These are phyloP conservation scores for Unio delphinus DNA, from an alignment of 2,888 invertebrate species.

Conservation along the genomic window DNA sequence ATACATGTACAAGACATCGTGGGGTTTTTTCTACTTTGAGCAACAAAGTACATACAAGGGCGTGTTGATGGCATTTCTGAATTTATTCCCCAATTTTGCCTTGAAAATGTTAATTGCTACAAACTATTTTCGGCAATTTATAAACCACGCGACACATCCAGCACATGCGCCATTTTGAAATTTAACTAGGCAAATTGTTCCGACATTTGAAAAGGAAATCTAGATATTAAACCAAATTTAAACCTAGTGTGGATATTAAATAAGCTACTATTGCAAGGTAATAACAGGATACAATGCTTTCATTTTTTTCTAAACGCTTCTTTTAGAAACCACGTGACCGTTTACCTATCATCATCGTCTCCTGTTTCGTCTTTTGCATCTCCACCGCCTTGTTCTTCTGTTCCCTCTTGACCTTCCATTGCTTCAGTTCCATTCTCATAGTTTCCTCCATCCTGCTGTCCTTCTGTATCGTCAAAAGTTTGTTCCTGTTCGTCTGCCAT, in stretches of 20 bases:
- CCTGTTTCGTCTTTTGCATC: constrained; percentile 18
- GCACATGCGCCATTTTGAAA: no score
- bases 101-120: no score
- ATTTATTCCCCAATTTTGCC: no score
- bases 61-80: no score
- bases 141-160: no score
- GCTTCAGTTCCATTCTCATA: constrained; percentile 13
- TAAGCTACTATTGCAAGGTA: background rate
- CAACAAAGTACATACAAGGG: no score
- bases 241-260: background rate
- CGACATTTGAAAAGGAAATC: no score
- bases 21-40: no score
- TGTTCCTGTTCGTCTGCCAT: constrained; percentile 3
- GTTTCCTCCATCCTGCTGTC: background rate
- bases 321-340: background rate
- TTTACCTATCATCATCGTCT: constrained; percentile 39
- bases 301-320: background rate
- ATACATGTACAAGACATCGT: no score
- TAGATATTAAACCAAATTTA: background rate
- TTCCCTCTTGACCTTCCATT: constrained; percentile 31
- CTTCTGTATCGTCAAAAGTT: background rate
- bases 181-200: no score
- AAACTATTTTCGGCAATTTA: no score
- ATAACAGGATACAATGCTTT: background rate
- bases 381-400: constrained; percentile 18